Percentiles rank a stretch among this genome's conserved stretches.
Conservation (phyloP, 1,140 invertebrate species). For the Elymnias hypermnestra region DNA sequence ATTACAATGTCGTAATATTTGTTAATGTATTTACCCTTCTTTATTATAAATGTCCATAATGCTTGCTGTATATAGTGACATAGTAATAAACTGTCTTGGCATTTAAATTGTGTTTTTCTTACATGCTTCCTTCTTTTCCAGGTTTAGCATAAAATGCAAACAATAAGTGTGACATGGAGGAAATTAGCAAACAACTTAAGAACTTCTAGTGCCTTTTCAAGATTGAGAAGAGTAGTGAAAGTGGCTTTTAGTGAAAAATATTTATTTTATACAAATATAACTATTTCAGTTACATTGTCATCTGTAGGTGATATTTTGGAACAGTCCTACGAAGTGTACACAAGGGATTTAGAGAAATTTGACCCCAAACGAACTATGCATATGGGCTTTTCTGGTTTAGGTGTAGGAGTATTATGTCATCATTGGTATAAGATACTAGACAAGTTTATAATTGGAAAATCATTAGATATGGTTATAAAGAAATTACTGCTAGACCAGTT, state of each 20-base stretch:
- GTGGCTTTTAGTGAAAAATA: slow-evolving; percentile 83
- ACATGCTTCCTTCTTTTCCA: slow-evolving; percentile 29
- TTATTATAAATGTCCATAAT: no score
- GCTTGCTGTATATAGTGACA: no score
- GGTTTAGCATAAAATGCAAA: slow-evolving; percentile 50
- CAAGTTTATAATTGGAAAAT: slow-evolving; percentile 81
- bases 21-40: no score
- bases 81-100: no score
- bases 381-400: slow-evolving; percentile 87
- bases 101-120: not conserved
- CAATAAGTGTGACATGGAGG: slow-evolving; percentile 44
- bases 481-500: slow-evolving; percentile 94
- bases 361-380: slow-evolving; percentile 82
- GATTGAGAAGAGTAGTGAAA: slow-evolving; percentile 38
- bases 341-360: slow-evolving; percentile 79
- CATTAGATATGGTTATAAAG: slow-evolving; percentile 83
- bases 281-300: slow-evolving; percentile 86
- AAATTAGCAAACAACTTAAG: slow-evolving; percentile 41
- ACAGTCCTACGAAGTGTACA: slow-evolving; percentile 89
- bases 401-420: slow-evolving; percentile 89
- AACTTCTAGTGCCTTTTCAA: slow-evolving; percentile 24
- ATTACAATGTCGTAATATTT: no score
- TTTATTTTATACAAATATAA: slow-evolving; percentile 90
- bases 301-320: slow-evolving; percentile 88
- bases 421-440: slow-evolving; percentile 86